phyloP scores from a whole-genome alignment of 2,797 vertebrate species.

The Mormyrus hasselquistii region DNA sequence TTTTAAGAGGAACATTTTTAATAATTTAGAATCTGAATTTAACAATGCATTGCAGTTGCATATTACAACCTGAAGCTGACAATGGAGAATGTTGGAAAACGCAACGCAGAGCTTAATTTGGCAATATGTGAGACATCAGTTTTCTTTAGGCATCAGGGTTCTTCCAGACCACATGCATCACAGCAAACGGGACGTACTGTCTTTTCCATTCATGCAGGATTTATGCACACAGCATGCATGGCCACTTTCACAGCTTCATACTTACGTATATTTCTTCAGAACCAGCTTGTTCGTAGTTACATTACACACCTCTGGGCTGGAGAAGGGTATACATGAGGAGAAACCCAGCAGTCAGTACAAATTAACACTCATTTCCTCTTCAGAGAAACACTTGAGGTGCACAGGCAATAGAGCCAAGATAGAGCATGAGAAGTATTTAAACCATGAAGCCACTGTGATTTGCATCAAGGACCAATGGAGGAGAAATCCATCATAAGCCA shows the following conservation, averaged over 20 bases:
- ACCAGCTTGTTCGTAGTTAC: constrained; percentile 73
- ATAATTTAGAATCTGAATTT: not conserved
- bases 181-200: constrained; percentile 22
- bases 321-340: constrained; percentile 43
- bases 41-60: not conserved
- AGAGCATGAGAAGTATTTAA: not conserved
- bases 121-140: not conserved
- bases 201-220: not conserved
- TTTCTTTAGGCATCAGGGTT: not conserved
- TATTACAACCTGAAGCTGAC: not conserved
- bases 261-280: constrained; percentile 86
- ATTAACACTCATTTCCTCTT: not conserved
- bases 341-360: not conserved
- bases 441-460: not conserved
- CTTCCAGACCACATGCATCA: not conserved
- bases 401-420: not conserved
- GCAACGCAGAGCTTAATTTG: not conserved
- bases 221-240: not conserved
- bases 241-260: constrained; percentile 52
- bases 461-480: not conserved
- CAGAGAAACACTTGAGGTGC: not conserved
- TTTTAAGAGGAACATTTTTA: not conserved
- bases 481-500: not conserved
- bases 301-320: constrained; percentile 68
- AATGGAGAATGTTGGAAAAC: not conserved